Evolutionary conservation across 2,113 vertebrate species (phyloP).

Genomic region (Tympanuchus pallidicinctus): DNA sequence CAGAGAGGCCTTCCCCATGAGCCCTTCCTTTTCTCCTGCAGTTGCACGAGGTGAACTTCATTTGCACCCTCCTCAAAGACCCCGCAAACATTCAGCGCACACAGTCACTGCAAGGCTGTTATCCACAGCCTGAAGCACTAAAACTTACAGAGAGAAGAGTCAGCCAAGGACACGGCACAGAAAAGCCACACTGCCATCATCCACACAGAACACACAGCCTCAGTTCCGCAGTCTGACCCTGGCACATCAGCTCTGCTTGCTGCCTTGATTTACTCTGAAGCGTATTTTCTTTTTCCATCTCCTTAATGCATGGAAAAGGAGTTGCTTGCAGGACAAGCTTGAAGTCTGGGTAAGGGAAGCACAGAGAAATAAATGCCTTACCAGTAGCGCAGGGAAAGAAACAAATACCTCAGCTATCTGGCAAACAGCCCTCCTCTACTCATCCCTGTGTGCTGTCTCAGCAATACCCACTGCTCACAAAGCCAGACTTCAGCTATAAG

Average conservation of each 20-base stretch:
- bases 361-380: neutral
- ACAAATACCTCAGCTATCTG: neutral
- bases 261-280: neutral
- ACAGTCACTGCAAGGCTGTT: neutral
- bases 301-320: fast-evolving
- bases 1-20: neutral
- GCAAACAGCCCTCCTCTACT: neutral
- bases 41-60: neutral
- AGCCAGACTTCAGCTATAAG: neutral
- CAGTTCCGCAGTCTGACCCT: neutral
- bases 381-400: too few relatives aligned
- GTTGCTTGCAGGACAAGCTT: neutral
- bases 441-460: neutral
- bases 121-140: neutral
- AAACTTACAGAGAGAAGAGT: neutral
- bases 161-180: neutral
- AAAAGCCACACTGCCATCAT: neutral
- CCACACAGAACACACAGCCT: neutral
- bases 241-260: neutral
- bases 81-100: neutral
- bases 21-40: neutral
- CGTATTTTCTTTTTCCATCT: fast-evolving
- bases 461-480: neutral
- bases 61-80: neutral
- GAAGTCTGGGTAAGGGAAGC: neutral